phyloP scores from a whole-genome alignment of 2,888 invertebrate genomes.

The Drosophila peninsularis region DNA sequence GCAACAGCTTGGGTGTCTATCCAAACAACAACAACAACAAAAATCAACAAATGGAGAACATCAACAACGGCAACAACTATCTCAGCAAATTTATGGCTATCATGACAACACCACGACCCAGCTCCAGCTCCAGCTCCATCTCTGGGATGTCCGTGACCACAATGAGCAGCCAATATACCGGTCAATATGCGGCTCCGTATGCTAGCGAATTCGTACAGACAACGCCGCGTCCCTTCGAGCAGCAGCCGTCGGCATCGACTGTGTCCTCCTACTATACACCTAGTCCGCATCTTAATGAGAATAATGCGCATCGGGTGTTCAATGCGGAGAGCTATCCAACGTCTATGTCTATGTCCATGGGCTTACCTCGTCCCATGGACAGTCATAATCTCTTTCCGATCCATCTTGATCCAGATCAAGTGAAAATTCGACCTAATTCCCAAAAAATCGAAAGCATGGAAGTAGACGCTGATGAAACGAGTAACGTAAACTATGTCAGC shows the following conservation, averaged over 20 bases:
- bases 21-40: conserved; percentile 49
- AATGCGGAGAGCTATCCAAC: conserved; percentile 78
- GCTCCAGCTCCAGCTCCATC: conserved; percentile 20
- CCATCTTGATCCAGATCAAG: conserved; percentile 69
- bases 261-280: conserved; percentile 80
- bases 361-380: conserved; percentile 58
- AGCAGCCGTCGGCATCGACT: conserved; percentile 69
- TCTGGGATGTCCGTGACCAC: conserved; percentile 50
- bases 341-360: conserved; percentile 5
- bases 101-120: conserved; percentile 69
- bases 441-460: conserved; percentile 82
- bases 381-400: conserved; percentile 60
- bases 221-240: conserved; percentile 65
- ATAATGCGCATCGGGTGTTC: conserved; percentile 81
- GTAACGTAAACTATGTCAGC: conserved; percentile 56
- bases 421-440: conserved; percentile 81
- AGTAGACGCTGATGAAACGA: conserved; percentile 59
- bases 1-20: conserved; percentile 76
- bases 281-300: conserved; percentile 81
- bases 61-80: conserved; percentile 29
- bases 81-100: conserved; percentile 50
- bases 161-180: conserved; percentile 54
- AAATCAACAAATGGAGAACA: conserved; percentile 18
- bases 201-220: conserved; percentile 61
- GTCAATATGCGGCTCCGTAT: conserved; percentile 65